Evolutionary conservation across 2,888 invertebrate genomes (phyloP), one percentile per base, ranked within the genome.

Genomic region (Heliconius hortense): DNA sequence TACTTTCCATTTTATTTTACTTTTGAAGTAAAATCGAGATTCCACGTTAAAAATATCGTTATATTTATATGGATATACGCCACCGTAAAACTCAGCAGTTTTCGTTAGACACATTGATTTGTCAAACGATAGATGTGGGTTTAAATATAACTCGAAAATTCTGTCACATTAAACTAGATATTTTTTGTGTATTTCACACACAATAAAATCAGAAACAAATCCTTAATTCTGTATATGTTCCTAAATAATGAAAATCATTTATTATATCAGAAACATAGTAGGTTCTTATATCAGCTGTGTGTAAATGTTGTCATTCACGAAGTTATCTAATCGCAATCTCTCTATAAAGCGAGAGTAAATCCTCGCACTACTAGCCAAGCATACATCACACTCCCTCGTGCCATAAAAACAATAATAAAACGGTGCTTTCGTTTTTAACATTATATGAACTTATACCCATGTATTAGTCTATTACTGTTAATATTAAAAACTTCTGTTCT

Each of bases 361-460:
- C 67, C 74, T 59, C 76, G 78, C 74, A 31, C 66, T 75, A 82
- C 81, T 53, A 81, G 56, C 80, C 88, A 88, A 73, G 80, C 84
- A 85, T 84, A 84, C 73, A 76, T 77, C 82, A 83, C 83, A 74
- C 64, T 64, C 64, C 76, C 74, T 73, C 70, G 56, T 39, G 66
- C 63, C 69, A 75, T 75, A 69, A 64, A 74, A 77, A 74, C 63
- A 56, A 48, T 35, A 24, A 56, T 70, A 39, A 62, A 39, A 35
- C 10, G 24, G 4, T 26, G 35, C 70, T 70, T 70, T 63, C 63
- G 62, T 69, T 69, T 74, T 70, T 70, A 53, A 64, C 24, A 8
- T 56, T 18, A 73, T 31, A 66, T 66, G 11, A 18, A 56, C 24
- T 28, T 31, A 24, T 24, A 48, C 21, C 43, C 4, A 21, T 53